Conservation (phyloP, 2,113 vertebrate genomes). For the Platycercus adscitus region DNA sequence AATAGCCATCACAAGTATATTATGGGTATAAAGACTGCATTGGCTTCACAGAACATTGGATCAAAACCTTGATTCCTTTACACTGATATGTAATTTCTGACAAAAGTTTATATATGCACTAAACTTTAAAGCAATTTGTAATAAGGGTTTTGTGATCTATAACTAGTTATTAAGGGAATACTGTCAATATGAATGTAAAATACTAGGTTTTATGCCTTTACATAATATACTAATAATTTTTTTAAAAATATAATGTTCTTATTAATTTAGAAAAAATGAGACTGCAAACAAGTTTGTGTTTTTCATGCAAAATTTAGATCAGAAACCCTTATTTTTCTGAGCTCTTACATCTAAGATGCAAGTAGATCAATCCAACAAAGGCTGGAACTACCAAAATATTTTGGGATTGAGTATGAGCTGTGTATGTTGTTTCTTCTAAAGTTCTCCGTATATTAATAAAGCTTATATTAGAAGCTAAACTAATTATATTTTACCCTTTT, state of each 20-base stretch:
- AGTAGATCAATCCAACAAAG: background rate
- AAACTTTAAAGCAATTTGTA: background rate
- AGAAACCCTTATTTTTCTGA: background rate
- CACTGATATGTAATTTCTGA: background rate
- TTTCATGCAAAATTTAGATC: background rate
- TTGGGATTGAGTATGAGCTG: background rate
- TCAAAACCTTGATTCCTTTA: background rate
- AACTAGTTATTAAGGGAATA: background rate
- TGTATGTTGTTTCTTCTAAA: background rate
- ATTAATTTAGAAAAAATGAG: background rate
- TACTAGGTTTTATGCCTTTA: background rate
- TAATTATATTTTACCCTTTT: background rate
- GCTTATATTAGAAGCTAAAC: background rate
- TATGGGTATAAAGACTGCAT: background rate
- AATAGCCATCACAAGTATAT: background rate
- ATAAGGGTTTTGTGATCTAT: background rate
- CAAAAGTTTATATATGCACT: background rate
- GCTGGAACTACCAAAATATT: background rate
- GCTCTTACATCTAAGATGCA: background rate
- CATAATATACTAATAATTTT: background rate
- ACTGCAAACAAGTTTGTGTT: background rate
- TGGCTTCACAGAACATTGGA: accelerated
- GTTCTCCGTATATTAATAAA: background rate
- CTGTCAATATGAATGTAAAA: background rate
- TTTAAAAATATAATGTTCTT: background rate